phyloP scores from a whole-genome alignment of 2,797 vertebrate genomes.

The Chaetodon trifasciatus region DNA sequence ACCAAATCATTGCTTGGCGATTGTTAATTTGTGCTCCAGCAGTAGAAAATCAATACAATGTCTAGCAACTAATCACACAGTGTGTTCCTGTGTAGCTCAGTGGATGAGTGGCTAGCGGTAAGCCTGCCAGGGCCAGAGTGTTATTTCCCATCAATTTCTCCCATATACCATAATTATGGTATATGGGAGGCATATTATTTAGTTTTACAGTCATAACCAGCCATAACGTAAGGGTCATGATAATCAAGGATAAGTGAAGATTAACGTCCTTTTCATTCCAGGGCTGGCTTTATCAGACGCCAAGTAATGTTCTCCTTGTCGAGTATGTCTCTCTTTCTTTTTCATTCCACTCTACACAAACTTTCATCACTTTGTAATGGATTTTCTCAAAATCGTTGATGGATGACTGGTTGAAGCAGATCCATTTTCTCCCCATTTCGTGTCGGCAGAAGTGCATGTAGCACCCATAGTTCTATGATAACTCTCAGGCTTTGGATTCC shows the following conservation, averaged over 20 bases:
- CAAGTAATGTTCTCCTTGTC: conserved; percentile 29
- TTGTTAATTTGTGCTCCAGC: conserved; percentile 65
- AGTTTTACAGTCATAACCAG: conserved; percentile 22
- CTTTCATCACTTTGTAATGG: conserved; percentile 50
- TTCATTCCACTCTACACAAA: conserved; percentile 33
- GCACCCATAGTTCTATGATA: conserved; percentile 25
- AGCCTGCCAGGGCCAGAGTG: conserved; percentile 34
- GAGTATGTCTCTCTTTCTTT: conserved; percentile 29
- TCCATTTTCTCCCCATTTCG: conserved; percentile 36
- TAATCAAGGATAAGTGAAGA: conserved; percentile 32
- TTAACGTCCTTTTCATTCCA: conserved; percentile 20
- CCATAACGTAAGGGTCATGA: conserved; percentile 6
- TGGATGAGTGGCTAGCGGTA: conserved; percentile 53
- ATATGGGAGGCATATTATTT: conserved; percentile 7
- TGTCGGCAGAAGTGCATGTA: conserved; percentile 8
- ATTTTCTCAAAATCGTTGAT: conserved; percentile 49
- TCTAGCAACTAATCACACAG: conserved; percentile 63
- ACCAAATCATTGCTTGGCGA: conserved; percentile 52
- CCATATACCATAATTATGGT: too few species aligned
- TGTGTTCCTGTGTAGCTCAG: conserved; percentile 46
- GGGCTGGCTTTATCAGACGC: conserved; percentile 8
- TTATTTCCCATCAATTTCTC: not conserved
- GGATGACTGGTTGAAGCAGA: conserved; percentile 38
- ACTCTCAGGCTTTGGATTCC: conserved; percentile 12
- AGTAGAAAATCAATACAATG: conserved; percentile 71